phyloP scores from a whole-genome alignment of 2,113 vertebrate genomes.

The Otolemur garnettii region DNA sequence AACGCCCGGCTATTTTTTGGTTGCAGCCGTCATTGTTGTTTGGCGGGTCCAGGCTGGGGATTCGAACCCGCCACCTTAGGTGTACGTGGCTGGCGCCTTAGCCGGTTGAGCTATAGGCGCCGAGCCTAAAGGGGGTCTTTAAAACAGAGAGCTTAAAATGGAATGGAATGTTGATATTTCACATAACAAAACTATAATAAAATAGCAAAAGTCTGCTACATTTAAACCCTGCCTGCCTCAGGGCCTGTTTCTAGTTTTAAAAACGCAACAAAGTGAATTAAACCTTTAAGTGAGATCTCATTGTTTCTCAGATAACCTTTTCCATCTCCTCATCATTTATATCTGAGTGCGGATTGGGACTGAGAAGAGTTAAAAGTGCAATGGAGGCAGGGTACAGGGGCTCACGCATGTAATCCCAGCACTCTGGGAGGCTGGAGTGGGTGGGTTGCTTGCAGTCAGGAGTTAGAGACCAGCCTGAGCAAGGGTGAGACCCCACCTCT shows the following conservation, averaged over 20 bases:
- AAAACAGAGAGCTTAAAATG: not conserved
- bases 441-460: too few species aligned
- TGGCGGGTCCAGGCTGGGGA: too few species aligned
- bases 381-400: too few species aligned
- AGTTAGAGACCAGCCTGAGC: too few species aligned
- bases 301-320: not conserved
- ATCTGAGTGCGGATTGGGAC: not conserved
- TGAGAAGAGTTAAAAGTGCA: not conserved
- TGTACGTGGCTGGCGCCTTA: too few species aligned
- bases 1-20: too few species aligned
- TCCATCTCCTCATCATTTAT: not conserved
- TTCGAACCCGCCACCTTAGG: too few species aligned
- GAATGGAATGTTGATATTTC: not conserved
- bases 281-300: constrained; percentile 15
- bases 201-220: not conserved
- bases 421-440: too few species aligned
- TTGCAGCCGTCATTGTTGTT: too few species aligned
- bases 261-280: constrained; percentile 13
- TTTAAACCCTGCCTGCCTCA: not conserved
- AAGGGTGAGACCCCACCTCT: too few species aligned
- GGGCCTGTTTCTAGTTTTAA: not conserved
- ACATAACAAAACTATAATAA: not conserved
- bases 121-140: not conserved
- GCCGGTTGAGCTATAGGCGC: too few species aligned
- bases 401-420: too few species aligned